A percentile compares a stretch with the other conserved stretches of the same genome.
Evolutionary conservation across 2,113 vertebrate species (phyloP).

Genomic region (Irena cyanogastra): DNA sequence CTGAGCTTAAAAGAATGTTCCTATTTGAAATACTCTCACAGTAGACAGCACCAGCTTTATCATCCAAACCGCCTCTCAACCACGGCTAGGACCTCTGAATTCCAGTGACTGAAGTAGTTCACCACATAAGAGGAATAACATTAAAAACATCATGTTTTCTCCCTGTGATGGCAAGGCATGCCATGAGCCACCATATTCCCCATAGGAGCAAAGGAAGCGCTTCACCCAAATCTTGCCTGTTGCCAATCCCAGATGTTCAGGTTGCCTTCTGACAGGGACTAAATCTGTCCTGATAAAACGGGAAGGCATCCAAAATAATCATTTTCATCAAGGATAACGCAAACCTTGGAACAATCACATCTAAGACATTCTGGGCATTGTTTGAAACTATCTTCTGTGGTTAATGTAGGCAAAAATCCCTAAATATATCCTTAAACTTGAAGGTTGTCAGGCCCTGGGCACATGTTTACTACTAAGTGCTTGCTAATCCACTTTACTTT

Average conservation of each 20-base stretch:
- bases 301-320: background rate
- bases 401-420: background rate
- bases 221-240: background rate
- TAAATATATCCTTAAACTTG: background rate
- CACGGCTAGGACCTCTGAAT: background rate
- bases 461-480: background rate
- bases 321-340: background rate
- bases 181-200: background rate
- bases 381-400: background rate
- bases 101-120: background rate
- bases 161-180: background rate
- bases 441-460: background rate
- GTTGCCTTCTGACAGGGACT: background rate
- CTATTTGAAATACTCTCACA: background rate
- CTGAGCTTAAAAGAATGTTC: background rate
- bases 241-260: background rate
- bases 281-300: background rate
- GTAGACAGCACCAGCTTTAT: background rate
- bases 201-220: background rate
- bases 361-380: background rate
- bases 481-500: background rate
- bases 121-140: background rate
- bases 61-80: background rate
- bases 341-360: background rate
- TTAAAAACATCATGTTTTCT: background rate